Evolutionary conservation across 2,888 invertebrate species (phyloP), one percentile per base, ranked within the genome.

Genomic region (Dromius quadrimaculatus): DNA sequence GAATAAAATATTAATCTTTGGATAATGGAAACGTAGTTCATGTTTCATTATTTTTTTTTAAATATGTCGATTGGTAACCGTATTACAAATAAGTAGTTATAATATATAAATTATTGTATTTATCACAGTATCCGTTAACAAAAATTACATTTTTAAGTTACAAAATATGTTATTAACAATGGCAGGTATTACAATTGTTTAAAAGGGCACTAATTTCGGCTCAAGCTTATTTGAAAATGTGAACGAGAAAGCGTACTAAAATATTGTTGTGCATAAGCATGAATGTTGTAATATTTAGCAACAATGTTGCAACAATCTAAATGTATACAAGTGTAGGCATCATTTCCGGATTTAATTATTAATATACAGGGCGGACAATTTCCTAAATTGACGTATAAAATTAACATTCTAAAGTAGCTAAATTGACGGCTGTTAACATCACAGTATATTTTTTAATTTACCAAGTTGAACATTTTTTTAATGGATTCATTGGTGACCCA

Each of bases 401-500:
- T n/a, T n/a, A n/a, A n/a, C n/a, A n/a, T n/a, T n/a, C n/a, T n/a
- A n/a, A 32, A 32, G 5, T 5, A 32, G 32, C 32, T 6, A 32
- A 9, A 9, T 32, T 5, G 9, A 32, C 32, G 5, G 32, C 32
- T 32, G 32, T 32, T 32, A 32, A 5, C 9, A 32, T 6, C 32
- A 32, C n/a, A n/a, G 9, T 32, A 32, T 5, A 9, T 32, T n/a
- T n/a, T n/a, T 28, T 28, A 6, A 19, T 61, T 81, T 79, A 84
- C 84, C 84, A 85, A 47, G 83, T 80, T 72, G 80, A 81, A 76
- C 85, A 85, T 76, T 84, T 85, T 61, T 79, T 80, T 45, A 78
- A 76, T 62, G 85, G 84, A 76, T 84, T 84, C 84, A 85, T 84
- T 65, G 79, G 81, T 28, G 82, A 76, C 68, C 83, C 83, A 32